Evolutionary conservation across 2,888 invertebrate species (phyloP).

Genomic region (Allophyes oxyacanthae): DNA sequence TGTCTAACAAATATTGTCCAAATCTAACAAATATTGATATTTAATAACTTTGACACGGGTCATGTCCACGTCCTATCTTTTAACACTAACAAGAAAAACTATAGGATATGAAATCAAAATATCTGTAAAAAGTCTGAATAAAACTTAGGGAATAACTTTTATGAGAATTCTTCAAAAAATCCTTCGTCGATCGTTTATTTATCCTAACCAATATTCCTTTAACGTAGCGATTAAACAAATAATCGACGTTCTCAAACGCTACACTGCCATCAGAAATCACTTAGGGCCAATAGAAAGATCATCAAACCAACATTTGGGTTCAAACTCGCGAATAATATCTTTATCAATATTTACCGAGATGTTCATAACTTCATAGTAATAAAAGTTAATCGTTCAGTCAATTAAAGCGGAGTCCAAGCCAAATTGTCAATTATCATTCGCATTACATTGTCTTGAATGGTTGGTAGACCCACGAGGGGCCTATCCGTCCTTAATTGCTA

Average conservation of each 20-base stretch:
- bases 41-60: conserved; percentile 53
- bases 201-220: conserved; percentile 24
- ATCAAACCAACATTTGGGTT: conserved; percentile 67
- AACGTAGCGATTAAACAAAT: conserved; percentile 43
- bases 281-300: conserved; percentile 74
- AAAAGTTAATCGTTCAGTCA: conserved; percentile 72
- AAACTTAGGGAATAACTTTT: no score
- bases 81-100: no score
- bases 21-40: conserved; percentile 51
- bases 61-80: conserved; percentile 12
- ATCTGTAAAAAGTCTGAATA: no score
- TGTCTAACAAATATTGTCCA: no score
- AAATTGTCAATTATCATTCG: conserved; percentile 70
- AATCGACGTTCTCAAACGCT: conserved; percentile 56
- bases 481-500: conserved; percentile 54
- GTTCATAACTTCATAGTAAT: conserved; percentile 66
- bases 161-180: no score
- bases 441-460: conserved; percentile 64
- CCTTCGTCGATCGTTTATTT: conserved; percentile 15
- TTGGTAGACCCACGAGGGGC: conserved; percentile 53
- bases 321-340: conserved; percentile 64
- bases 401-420: conserved; percentile 66
- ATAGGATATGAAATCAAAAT: no score
- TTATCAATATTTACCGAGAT: conserved; percentile 74
- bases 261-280: conserved; percentile 78